Evolutionary conservation across 2,113 vertebrate species (phyloP).

Genomic region (Megaleporinus macrocephalus): DNA sequence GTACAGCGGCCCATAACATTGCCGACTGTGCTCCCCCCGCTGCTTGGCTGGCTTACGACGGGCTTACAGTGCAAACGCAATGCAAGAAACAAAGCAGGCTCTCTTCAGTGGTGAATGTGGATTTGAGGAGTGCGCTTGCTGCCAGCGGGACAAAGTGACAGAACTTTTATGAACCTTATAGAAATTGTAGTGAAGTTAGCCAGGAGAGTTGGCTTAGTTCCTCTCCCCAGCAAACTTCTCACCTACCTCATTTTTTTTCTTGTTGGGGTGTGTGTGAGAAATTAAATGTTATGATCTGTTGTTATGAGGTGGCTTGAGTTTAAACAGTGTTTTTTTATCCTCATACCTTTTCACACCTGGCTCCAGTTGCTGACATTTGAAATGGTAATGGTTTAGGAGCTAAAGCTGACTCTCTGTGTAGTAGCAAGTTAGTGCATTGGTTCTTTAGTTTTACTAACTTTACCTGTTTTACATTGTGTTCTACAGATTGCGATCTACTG

Average conservation of each 20-base stretch:
- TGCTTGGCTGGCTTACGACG: constrained; percentile 38
- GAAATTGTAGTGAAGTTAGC: constrained; percentile 40
- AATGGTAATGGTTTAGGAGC: not conserved
- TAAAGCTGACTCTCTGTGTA: not conserved
- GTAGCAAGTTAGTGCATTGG: not conserved
- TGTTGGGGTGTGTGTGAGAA: constrained; percentile 14
- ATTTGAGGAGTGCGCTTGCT: constrained; percentile 52
- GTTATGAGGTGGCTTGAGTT: constrained; percentile 28
- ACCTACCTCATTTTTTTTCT: constrained; percentile 40
- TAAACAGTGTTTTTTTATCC: constrained; percentile 14
- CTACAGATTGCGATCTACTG: too few relatives aligned
- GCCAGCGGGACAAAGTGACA: constrained; percentile 47
- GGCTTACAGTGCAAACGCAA: constrained; percentile 40
- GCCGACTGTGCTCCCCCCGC: not conserved
- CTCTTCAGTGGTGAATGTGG: constrained; percentile 51
- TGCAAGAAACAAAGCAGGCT: constrained; percentile 54
- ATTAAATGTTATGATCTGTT: constrained; percentile 39
- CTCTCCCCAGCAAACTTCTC: constrained; percentile 38
- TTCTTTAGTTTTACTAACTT: not conserved
- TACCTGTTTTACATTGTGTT: not conserved
- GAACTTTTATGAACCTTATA: constrained; percentile 34
- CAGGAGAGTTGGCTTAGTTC: constrained; percentile 34
- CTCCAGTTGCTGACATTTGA: constrained; percentile 24
- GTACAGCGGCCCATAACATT: constrained; percentile 59
- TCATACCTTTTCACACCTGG: constrained; percentile 34